phyloP scores from a whole-genome alignment of 2,113 vertebrate genomes.

The Apaloderma vittatum region DNA sequence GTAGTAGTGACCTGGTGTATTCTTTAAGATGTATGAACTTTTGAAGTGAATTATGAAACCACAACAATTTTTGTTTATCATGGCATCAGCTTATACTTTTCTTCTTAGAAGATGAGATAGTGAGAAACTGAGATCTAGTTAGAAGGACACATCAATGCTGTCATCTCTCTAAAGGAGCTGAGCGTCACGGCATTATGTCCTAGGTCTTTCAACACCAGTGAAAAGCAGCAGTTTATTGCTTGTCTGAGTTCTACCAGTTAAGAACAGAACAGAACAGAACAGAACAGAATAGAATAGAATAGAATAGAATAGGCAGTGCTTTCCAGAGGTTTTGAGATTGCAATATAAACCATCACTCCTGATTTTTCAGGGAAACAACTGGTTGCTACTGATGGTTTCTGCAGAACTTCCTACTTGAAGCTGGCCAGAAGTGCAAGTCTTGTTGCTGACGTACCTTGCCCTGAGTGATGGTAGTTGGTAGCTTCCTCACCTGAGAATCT shows the following conservation, averaged over 20 bases:
- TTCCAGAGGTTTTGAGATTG: not conserved
- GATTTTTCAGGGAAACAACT: not conserved
- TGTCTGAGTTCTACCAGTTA: not conserved
- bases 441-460: accelerated
- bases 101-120: not conserved
- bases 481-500: not conserved
- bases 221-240: not conserved
- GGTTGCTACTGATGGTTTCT: not conserved
- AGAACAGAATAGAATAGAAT: not conserved
- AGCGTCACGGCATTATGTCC: not conserved
- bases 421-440: not conserved
- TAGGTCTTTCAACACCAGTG: not conserved
- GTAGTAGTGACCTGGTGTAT: not conserved
- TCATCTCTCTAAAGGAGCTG: not conserved
- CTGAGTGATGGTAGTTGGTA: not conserved
- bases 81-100: not conserved
- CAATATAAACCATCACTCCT: not conserved
- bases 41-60: not conserved
- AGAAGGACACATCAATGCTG: not conserved
- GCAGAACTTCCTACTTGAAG: not conserved
- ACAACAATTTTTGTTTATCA: not conserved
- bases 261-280: not conserved
- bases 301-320: not conserved
- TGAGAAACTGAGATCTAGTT: not conserved
- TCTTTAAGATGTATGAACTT: not conserved